Evolutionary conservation across 1,140 invertebrate genomes (phyloP), one percentile per base, ranked within the genome.

Genomic region (Manduca sexta): DNA sequence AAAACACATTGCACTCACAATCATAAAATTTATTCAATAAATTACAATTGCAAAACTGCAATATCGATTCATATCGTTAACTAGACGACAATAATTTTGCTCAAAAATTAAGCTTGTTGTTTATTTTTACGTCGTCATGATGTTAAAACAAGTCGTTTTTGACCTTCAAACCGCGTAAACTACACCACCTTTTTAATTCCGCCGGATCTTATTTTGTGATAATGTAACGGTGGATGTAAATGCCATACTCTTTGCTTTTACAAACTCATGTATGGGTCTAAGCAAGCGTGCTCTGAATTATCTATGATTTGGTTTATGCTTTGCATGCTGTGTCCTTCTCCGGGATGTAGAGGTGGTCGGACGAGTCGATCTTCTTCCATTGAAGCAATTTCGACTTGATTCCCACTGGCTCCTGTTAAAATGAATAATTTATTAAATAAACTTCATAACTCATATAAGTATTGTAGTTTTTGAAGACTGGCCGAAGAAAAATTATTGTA

Each of bases 291-390:
- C 50, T 52, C 33, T 38, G 35, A 41, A 16, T 33, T 17, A n/a
- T 17, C 2, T 16, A 10, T 18, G 13, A 46, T 17, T 34, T 48
- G 10, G 42, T 52, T 31, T 70, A 70, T 17, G 43, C 60, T 10
- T 38, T 45, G 34, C 50, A 59, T 12, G 62, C 61, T 26, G 60
- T 56, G n/a, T 65, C 49, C 11, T 58, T 65, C 4, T 61, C 66
- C 0, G 71, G 65, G 33, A 74, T 70, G 63, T 72, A 85, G 0
- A 87, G 69, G 6, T 85, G 82, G 50, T 87, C 85, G 0, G 78
- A 76, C 2, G 83, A 71, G 31, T 78, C 61, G 18, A 84, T 51
- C 56, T 82, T 87, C 59, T 80, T 56, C 82, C 83, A 87, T 5
- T 71, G 65, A 10, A 84, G 56, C n/a, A 52, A 56, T 54, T 86